Base-by-base conservation (phyloP, 2,888 invertebrate species). In the Nomada lathburiana region DNA sequence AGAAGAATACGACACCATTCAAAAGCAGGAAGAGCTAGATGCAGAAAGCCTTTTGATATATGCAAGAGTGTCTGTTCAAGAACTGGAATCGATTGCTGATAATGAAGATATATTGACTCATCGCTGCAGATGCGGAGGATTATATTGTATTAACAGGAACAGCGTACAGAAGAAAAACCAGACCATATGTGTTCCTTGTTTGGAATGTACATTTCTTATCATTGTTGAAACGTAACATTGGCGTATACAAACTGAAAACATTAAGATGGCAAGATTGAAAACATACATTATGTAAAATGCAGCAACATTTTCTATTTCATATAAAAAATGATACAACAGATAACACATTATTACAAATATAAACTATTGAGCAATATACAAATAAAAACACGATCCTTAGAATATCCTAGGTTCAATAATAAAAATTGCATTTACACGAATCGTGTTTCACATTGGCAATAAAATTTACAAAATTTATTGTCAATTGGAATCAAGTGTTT, bases 161-260 rank as follows among this genome's bases (percentile, higher is more conserved):
- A 93, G 94, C 78, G 82, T 94, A 69, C 69, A 88, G 42, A 90
- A 93, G 71, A 90, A 90, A 47, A 87, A 92, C 78, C 82, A 83
- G 65, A 71, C 75, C 3, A 63, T 93, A 36, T 90, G 92, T 5
- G 85, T 94, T 90, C 91, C 91, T 63, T 97, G 97, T 94, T 95
- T 95, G 91, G 96, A 97, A 93, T 97, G 97, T 94, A 97, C 97
- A 68, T 96, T 97, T 93, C 95, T 95, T 89, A 95, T 97, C 90
- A 93, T 95, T 89, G 94, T 96, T 65, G 94, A 94, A 52, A 84
- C 86, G 0, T 88, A 57, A 71, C 20, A 44, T 9, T 65, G 20
- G 10, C 23, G 13, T 10, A 20, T 10, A 53, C 10, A 26, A 18
- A 74, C 29, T 2, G 13, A 18, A 57, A 2, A 55, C 18, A 18